Conservation (phyloP, 2,888 invertebrate species). For the Epirrita christyi region DNA sequence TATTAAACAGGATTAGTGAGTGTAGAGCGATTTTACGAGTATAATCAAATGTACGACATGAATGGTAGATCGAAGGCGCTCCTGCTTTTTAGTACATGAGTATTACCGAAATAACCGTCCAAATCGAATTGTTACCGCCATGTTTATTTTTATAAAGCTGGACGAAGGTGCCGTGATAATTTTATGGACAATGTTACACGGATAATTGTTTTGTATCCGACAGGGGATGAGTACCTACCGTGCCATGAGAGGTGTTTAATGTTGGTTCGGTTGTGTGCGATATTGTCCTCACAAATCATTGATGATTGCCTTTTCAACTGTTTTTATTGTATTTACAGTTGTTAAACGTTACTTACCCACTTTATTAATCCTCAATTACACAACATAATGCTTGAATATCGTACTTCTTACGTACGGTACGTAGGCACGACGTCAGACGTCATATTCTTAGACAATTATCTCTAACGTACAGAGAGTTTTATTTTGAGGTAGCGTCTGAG, state of each 20-base stretch:
- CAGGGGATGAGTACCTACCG: conserved; percentile 36
- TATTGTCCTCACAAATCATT: conserved; percentile 30
- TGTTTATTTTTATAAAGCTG: conserved; percentile 66
- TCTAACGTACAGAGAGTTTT: neutral
- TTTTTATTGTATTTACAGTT: neutral
- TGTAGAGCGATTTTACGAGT: too few species aligned
- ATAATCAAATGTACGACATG: too few species aligned
- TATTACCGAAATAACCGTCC: conserved; percentile 67
- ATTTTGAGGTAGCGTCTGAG: too few species aligned
- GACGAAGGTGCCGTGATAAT: conserved; percentile 59
- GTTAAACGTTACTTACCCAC: neutral
- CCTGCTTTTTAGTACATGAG: conserved; percentile 27
- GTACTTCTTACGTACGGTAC: too few species aligned
- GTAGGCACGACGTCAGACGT: too few species aligned
- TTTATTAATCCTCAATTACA: too few species aligned
- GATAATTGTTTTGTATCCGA: conserved; percentile 53
- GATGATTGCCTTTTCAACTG: conserved; percentile 22
- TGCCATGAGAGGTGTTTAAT: conserved; percentile 30
- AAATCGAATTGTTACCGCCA: conserved; percentile 68
- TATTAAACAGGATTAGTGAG: too few species aligned
- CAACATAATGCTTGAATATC: too few species aligned
- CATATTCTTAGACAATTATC: neutral
- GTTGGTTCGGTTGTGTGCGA: conserved; percentile 27
- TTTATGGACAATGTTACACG: conserved; percentile 52
- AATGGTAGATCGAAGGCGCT: too few species aligned